Conservation (phyloP, 2,888 invertebrate species). For the Acanthopleura granulata region DNA sequence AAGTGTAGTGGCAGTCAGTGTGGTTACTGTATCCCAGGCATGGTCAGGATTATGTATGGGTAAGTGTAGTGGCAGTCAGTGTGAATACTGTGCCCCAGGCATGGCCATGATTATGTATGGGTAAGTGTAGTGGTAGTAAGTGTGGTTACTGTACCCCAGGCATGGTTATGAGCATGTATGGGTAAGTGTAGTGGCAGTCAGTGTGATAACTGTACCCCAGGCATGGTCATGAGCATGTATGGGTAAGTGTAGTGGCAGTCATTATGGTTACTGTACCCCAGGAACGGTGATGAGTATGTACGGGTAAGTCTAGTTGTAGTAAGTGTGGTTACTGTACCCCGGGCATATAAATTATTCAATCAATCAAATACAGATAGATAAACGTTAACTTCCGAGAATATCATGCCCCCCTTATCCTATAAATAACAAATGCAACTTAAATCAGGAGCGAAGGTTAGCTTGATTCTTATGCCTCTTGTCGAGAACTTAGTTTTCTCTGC, state of each 20-base stretch:
- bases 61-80: slow-evolving; percentile 77
- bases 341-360: too few species aligned
- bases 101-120: slow-evolving; percentile 84
- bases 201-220: slow-evolving; percentile 74
- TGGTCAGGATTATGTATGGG: slow-evolving; percentile 84
- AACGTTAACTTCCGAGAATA: too few species aligned
- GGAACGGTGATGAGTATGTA: slow-evolving; percentile 85
- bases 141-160: slow-evolving; percentile 84
- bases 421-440: too few species aligned
- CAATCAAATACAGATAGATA: too few species aligned
- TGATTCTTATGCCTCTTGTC: too few species aligned
- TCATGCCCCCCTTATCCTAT: background rate
- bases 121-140: slow-evolving; percentile 78
- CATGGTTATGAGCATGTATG: slow-evolving; percentile 83
- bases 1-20: slow-evolving; percentile 57
- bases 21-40: slow-evolving; percentile 83
- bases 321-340: background rate
- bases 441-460: too few species aligned
- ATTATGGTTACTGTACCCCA: slow-evolving; percentile 83
- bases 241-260: slow-evolving; percentile 74
- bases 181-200: slow-evolving; percentile 79
- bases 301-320: slow-evolving; percentile 70
- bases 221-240: background rate
- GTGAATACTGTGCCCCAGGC: slow-evolving; percentile 83
- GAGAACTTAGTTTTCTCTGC: too few species aligned